A percentile compares a stretch with the other conserved stretches of the same genome.
Conservation (phyloP, 2,888 invertebrate genomes). For the Hydrotaea diabolus region DNA sequence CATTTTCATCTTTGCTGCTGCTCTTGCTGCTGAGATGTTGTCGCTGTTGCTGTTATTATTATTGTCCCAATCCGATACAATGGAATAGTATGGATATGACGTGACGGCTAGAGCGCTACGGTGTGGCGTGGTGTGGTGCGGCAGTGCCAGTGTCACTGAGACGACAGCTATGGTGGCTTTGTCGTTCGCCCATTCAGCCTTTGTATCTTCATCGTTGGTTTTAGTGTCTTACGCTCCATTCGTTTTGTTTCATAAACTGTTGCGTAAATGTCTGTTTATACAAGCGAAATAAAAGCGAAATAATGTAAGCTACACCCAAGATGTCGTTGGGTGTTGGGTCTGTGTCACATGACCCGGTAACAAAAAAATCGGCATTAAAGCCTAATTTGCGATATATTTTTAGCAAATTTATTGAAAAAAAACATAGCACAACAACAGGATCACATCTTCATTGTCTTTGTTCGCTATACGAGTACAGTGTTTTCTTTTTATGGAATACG, state of each 20-base stretch:
- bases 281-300: not conserved
- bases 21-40: constrained; percentile 9
- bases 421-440: not conserved
- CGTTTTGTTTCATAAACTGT: constrained; percentile 35
- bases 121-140: not conserved
- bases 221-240: not conserved
- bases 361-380: constrained; percentile 28
- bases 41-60: constrained; percentile 7
- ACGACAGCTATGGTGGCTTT: not conserved
- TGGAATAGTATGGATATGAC: constrained; percentile 42
- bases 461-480: not conserved
- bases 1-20: not conserved
- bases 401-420: constrained; percentile 24
- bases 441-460: not conserved
- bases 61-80: not conserved
- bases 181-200: not conserved
- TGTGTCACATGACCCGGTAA: constrained; percentile 23
- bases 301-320: not conserved
- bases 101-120: constrained; percentile 7
- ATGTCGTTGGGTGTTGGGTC: not conserved
- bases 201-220: constrained; percentile 36
- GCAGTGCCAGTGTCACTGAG: not conserved
- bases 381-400: constrained; percentile 46
- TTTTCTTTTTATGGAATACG: no score
- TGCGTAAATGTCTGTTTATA: constrained; percentile 25